Conservation (phyloP, 2,797 vertebrate species). For the Numenius phaeopus region DNA sequence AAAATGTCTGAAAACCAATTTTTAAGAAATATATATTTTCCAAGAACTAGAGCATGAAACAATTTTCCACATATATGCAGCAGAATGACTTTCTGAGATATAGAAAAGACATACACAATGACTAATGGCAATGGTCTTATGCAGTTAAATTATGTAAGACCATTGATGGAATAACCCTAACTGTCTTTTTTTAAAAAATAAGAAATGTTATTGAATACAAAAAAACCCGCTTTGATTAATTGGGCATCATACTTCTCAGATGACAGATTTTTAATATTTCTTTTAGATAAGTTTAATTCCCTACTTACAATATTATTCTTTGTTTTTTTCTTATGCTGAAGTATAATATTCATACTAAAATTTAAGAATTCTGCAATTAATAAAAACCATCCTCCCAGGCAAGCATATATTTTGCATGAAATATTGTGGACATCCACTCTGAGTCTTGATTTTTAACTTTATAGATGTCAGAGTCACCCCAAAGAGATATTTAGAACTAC, state of each 20-base stretch:
- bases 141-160: neutral
- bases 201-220: neutral
- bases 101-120: neutral
- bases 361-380: neutral
- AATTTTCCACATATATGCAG: neutral
- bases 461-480: neutral
- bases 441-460: neutral
- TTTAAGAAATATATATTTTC: neutral
- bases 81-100: neutral
- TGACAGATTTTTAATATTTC: neutral
- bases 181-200: neutral
- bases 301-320: neutral
- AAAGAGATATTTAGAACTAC: neutral
- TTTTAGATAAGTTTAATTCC: neutral
- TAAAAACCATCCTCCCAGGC: fast-evolving
- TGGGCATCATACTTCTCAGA: neutral
- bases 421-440: neutral
- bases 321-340: neutral
- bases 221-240: fast-evolving
- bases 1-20: neutral
- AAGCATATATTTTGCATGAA: neutral
- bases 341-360: neutral
- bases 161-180: neutral
- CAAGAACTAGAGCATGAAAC: neutral
- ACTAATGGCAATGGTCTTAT: neutral